Percentiles rank a stretch among this genome's conserved stretches.
phyloP scores from a whole-genome alignment of 1,140 invertebrate genomes.

The Drosophila subobscura region DNA sequence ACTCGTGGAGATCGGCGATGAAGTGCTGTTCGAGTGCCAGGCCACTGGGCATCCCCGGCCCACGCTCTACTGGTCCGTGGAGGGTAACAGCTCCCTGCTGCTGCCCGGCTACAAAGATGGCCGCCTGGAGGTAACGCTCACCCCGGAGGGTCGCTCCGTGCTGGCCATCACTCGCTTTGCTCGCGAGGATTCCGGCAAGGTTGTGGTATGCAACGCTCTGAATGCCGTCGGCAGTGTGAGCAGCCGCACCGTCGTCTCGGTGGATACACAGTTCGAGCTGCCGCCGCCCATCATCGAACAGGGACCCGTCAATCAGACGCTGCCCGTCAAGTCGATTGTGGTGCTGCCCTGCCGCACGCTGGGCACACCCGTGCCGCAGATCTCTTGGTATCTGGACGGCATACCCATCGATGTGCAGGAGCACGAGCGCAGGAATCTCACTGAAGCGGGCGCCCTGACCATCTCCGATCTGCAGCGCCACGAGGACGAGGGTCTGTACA shows the following conservation, averaged over 20 bases:
- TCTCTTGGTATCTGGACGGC: constrained; percentile 93
- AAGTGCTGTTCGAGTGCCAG: constrained; percentile 88
- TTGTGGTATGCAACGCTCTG: constrained; percentile 91
- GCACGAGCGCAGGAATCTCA: constrained; percentile 87
- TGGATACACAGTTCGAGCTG: constrained; percentile 90
- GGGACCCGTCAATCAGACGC: constrained; percentile 95
- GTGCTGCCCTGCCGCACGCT: constrained; percentile 90
- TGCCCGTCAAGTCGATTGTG: constrained; percentile 90
- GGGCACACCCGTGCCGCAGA: constrained; percentile 89
- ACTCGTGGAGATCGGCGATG: constrained; percentile 87
- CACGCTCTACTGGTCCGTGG: constrained; percentile 90
- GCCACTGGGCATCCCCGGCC: constrained; percentile 88
- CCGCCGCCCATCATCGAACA: constrained; percentile 94
- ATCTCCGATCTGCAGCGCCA: constrained; percentile 90
- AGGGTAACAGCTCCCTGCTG: constrained; percentile 89
- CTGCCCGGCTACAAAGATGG: constrained; percentile 87
- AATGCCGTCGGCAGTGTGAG: constrained; percentile 91
- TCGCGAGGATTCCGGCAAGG: constrained; percentile 87
- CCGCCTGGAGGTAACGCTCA: constrained; percentile 86
- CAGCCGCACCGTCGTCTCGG: constrained; percentile 89
- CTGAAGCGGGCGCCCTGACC: constrained; percentile 88
- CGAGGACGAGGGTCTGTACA: constrained; percentile 90
- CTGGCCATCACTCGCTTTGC: constrained; percentile 86
- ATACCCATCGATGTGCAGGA: constrained; percentile 86
- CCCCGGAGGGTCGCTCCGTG: constrained; percentile 86